Conservation (phyloP, 2,113 vertebrate species). For the Marcusenius ussheri region DNA sequence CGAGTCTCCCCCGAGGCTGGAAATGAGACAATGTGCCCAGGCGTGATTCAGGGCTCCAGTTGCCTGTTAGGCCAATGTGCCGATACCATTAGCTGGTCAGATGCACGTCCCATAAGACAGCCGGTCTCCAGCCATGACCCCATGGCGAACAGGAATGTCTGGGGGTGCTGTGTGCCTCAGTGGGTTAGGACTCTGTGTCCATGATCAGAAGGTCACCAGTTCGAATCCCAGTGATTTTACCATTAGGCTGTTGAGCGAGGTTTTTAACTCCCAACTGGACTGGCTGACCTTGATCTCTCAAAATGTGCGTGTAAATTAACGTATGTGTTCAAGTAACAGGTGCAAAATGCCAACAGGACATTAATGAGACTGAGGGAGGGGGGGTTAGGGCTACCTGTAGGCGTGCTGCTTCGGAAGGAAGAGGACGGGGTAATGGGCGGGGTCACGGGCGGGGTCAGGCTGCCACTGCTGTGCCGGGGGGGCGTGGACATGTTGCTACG, state of each 20-base stretch:
- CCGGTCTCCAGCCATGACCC: background rate
- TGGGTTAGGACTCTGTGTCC: background rate
- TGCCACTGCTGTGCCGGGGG: slow-evolving; percentile 94
- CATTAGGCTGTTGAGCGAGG: background rate
- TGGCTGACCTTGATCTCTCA: background rate
- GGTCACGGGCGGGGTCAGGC: slow-evolving; percentile 96
- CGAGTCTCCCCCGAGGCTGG: background rate
- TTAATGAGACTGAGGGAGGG: background rate
- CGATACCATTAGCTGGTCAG: background rate
- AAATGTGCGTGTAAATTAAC: background rate
- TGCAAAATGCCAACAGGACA: background rate
- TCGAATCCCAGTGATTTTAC: background rate
- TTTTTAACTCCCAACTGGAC: background rate
- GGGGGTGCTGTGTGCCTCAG: background rate
- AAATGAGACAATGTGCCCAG: background rate
- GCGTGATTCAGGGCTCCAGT: background rate
- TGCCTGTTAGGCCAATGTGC: background rate
- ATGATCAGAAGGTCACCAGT: background rate
- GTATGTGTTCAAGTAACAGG: background rate
- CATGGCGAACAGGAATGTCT: background rate
- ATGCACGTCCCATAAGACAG: background rate
- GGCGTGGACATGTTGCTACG: slow-evolving; percentile 93
- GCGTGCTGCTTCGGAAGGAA: slow-evolving; percentile 96
- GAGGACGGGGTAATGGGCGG: slow-evolving; percentile 97
- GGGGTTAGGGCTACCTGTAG: slow-evolving; percentile 72